Evolutionary conservation across 2,113 vertebrate genomes (phyloP), one percentile per base, ranked within the genome.

Genomic region (Serranochromis macrocephalus): DNA sequence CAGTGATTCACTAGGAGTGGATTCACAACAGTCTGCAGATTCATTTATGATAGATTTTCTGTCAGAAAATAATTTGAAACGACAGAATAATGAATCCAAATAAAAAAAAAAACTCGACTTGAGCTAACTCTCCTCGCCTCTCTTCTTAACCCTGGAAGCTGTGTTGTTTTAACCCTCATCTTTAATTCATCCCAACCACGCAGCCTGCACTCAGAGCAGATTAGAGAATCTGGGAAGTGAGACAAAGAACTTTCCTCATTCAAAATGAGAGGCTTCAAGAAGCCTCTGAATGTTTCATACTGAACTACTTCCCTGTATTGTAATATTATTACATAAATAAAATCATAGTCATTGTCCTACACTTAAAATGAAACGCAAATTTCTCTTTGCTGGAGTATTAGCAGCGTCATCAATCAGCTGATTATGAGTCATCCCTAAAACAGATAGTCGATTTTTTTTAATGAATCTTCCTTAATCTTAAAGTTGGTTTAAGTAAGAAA

Each of bases 111-210:
- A 63, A 45, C 86, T 86, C 49, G 5, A 33, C 21, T 45, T 40
- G 17, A 66, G 84, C 42, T 42, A 17, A 47, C 16, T 80, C 84
- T 75, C 45, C 5, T 55, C 40, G 12, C n/a, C 63, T 9, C 63
- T 85, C 75, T 89, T 93, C 95, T 97, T 97, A 97, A 96, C 97
- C 96, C 94, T 94, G 96, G 95, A 97, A 96, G 95, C 93, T 95
- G 96, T 94, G 96, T 97, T 96, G 88, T 87, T 97, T 94, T 98
- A 97, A 97, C 96, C 96, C 96, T 97, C 97, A 98, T 98, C 96
- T 98, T 97, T 98, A 96, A 98, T 98, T 98, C 96, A 98, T 97
- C 96, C 95, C 94, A 93, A 96, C 96, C 96, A 96, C 96, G 97
- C 97, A 96, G 90, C 45, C 87, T 84, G 89, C 91, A 83, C 88